These are phyloP conservation scores for Drosophila prolongata DNA, from an alignment of 2,888 invertebrate species.

Conservation along the genomic window DNA sequence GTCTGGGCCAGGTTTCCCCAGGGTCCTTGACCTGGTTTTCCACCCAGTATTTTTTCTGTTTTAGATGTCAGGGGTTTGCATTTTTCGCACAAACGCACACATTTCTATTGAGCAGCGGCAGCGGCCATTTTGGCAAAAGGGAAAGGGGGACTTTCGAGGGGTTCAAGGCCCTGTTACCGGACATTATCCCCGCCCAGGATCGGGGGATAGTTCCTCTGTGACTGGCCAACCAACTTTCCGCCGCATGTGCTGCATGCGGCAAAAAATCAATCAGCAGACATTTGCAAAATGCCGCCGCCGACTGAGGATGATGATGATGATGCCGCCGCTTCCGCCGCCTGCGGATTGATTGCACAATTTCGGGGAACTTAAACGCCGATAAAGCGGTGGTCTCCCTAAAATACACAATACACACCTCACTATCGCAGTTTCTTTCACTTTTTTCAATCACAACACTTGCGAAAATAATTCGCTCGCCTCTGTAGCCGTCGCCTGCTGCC, in stretches of 20 bases:
- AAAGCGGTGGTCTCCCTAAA: not conserved
- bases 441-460: conserved; percentile 51
- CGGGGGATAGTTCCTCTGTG: not conserved
- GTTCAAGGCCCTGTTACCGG: not conserved
- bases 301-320: conserved; percentile 19
- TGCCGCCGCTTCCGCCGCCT: conserved; percentile 18
- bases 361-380: conserved; percentile 8
- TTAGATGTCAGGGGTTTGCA: conserved; percentile 9
- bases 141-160: not conserved
- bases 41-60: conserved; percentile 1
- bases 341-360: conserved; percentile 65
- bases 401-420: conserved; percentile 75
- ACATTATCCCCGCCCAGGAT: not conserved
- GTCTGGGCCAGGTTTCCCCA: not conserved
- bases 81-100: conserved; percentile 26
- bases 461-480: conserved; percentile 44
- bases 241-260: conserved; percentile 30
- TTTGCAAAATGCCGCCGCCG: conserved; percentile 66
- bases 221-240: conserved; percentile 7
- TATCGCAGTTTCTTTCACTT: conserved; percentile 36
- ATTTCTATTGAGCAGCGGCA: conserved; percentile 59
- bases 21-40: conserved; percentile 41
- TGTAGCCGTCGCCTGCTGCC: conserved; percentile 39
- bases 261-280: conserved; percentile 76
- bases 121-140: conserved; percentile 83